Percentiles rank a stretch among this genome's conserved stretches.
These are phyloP conservation scores for Oxyura jamaicensis DNA, from an alignment of 2,113 vertebrate genomes.

Conservation along the genomic window DNA sequence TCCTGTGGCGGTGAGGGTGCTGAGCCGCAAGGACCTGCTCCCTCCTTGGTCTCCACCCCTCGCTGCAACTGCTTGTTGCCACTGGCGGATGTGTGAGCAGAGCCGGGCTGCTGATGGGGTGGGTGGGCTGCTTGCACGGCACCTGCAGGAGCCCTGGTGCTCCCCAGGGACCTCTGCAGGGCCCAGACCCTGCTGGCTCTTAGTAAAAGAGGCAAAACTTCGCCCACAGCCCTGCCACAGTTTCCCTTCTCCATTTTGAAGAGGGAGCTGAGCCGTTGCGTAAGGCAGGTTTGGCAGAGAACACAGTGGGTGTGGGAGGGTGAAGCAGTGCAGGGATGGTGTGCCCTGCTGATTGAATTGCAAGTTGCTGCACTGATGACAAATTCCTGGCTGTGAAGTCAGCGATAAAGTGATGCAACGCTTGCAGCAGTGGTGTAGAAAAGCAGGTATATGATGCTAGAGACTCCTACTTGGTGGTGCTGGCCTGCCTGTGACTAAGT, in stretches of 20 bases:
- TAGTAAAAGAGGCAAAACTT: not conserved
- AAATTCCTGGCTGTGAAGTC: not conserved
- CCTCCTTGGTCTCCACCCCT: not conserved
- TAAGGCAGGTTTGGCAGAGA: not conserved
- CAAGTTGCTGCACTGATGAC: not conserved
- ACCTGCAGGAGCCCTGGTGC: not conserved
- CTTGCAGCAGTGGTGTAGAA: not conserved
- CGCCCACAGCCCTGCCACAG: not conserved
- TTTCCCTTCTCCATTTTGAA: not conserved
- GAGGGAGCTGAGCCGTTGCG: accelerated
- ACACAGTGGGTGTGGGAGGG: not conserved
- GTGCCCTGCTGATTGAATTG: not conserved
- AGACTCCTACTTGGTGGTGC: not conserved
- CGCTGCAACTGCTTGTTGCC: no score
- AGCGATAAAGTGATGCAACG: not conserved
- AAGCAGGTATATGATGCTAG: not conserved
- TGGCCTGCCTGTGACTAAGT: not conserved
- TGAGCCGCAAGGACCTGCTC: not conserved
- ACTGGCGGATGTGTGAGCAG: no score
- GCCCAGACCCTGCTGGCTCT: not conserved
- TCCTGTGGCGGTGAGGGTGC: not conserved
- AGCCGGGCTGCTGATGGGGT: no score
- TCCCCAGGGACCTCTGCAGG: not conserved
- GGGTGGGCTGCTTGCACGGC: no score
- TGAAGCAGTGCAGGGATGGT: not conserved